phyloP scores from a whole-genome alignment of 1,140 invertebrate genomes.

The Orchestia grillus region DNA sequence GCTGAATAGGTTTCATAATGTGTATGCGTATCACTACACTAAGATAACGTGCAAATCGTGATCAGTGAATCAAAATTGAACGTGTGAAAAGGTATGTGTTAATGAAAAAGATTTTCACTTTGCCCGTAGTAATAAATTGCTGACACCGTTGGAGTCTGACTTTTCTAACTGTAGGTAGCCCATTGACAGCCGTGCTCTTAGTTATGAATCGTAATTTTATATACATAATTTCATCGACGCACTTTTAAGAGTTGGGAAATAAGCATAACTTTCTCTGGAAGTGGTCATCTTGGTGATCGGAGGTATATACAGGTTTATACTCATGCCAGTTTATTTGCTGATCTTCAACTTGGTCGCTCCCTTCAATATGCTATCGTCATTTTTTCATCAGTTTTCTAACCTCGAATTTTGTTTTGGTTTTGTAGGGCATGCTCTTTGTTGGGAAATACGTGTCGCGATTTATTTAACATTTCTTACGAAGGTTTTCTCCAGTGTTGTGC shows the following conservation, averaged over 20 bases:
- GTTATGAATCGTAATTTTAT: no score
- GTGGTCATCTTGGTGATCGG: not conserved
- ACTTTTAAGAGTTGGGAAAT: not conserved
- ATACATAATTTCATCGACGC: not conserved
- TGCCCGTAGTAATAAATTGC: not conserved
- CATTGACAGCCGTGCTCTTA: not conserved
- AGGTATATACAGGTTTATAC: not conserved
- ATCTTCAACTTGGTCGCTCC: not conserved
- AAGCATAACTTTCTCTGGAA: not conserved
- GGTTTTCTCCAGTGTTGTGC: not conserved
- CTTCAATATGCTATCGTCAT: not conserved
- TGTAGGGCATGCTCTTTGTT: not conserved
- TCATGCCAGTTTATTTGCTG: not conserved
- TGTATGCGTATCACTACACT: not conserved
- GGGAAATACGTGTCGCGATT: not conserved
- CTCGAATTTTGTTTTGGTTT: not conserved
- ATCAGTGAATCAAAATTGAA: not conserved
- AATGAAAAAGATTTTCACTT: no score
- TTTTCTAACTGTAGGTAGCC: not conserved
- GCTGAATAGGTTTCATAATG: not conserved
- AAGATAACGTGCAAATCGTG: not conserved
- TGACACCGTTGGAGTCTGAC: not conserved
- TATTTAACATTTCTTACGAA: not conserved
- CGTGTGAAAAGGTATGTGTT: not conserved
- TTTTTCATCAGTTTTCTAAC: not conserved